Percentiles rank a stretch among this genome's conserved stretches.
These are phyloP conservation scores for Cyanoramphus novaezelandiae DNA, from an alignment of 2,113 vertebrate genomes.

Conservation along the genomic window DNA sequence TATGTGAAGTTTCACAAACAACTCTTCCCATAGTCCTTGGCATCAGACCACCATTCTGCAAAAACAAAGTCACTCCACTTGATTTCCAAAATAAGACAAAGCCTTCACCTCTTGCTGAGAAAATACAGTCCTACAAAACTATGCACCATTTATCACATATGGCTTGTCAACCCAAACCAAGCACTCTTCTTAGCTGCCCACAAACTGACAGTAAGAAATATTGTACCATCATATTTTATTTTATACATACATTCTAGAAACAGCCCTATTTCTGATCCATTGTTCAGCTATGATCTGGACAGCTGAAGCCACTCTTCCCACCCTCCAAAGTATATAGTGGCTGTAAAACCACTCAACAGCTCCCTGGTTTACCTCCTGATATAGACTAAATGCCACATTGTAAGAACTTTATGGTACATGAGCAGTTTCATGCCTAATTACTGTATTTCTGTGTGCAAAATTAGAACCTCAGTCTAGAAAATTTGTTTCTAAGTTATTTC, in stretches of 20 bases:
- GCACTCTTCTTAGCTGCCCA: slow-evolving; percentile 9
- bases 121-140: slow-evolving; percentile 22
- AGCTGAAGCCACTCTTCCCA: not conserved
- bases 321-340: not conserved
- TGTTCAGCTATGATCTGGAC: not conserved
- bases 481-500: not conserved
- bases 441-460: not conserved
- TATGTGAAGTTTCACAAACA: not conserved
- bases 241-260: slow-evolving; percentile 27
- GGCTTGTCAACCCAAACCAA: slow-evolving; percentile 12
- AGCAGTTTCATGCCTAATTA: not conserved
- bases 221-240: slow-evolving; percentile 10
- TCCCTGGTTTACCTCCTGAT: not conserved
- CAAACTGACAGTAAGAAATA: slow-evolving; percentile 50
- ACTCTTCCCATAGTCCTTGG: not conserved
- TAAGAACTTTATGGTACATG: not conserved
- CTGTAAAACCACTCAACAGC: not conserved
- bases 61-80: not conserved
- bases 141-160: slow-evolving; percentile 6
- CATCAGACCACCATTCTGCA: not conserved
- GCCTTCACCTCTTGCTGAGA: slow-evolving; percentile 42
- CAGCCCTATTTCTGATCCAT: slow-evolving; percentile 4
- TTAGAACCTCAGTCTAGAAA: not conserved
- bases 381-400: not conserved
- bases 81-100: slow-evolving; percentile 24